A percentile compares a stretch with the other conserved stretches of the same genome.
These are phyloP conservation scores for Lasioglossum morio DNA, from an alignment of 2,888 invertebrate genomes.

Conservation along the genomic window DNA sequence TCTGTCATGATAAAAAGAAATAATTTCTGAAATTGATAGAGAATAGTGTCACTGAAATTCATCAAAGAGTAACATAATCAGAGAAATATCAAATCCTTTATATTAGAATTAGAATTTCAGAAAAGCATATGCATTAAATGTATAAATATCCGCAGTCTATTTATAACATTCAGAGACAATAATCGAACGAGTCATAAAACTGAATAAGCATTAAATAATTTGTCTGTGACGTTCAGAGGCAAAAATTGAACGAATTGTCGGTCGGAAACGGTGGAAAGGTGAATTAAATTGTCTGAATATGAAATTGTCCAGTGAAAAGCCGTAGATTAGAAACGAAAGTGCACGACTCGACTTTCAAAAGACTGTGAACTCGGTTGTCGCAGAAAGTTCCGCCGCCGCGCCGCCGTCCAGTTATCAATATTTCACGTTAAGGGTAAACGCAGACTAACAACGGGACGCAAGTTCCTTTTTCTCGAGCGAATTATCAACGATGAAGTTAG, in stretches of 20 bases:
- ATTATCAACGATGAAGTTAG: slow-evolving; percentile 10
- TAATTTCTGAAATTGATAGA: no score
- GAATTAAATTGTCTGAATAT: neutral
- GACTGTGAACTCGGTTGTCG: neutral
- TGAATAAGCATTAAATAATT: neutral
- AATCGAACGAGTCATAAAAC: neutral
- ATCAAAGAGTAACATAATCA: neutral
- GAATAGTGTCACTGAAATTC: neutral
- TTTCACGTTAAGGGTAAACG: slow-evolving; percentile 1
- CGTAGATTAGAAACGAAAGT: neutral
- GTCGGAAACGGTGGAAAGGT: neutral
- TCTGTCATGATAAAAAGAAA: no score
- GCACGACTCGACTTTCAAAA: neutral
- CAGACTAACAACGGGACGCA: neutral
- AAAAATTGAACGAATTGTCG: neutral
- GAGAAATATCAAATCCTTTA: neutral
- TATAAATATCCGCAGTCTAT: no score
- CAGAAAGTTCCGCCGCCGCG: neutral
- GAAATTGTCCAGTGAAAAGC: neutral
- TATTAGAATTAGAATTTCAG: no score
- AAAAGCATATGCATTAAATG: no score
- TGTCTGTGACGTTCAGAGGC: neutral
- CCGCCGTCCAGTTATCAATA: neutral
- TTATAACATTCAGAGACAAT: neutral
- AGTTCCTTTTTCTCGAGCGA: neutral